Evolutionary conservation across 1,140 invertebrate genomes (phyloP), one percentile per base, ranked within the genome.

Genomic region (Pseudoatta argentina): DNA sequence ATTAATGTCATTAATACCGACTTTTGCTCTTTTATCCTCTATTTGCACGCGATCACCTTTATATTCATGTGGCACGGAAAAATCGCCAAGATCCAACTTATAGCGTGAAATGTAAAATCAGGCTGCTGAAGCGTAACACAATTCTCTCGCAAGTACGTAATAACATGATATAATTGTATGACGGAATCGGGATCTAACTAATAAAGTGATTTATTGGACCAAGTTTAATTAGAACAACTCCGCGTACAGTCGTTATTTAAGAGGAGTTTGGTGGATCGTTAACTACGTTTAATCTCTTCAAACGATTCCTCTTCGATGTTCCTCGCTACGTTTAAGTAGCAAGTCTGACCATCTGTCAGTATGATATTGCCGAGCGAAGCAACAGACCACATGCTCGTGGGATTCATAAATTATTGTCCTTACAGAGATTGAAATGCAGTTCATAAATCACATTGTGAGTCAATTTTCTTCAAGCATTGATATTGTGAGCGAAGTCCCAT

Each of bases 221-320:
- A 34, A 75, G 24, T 83, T 83, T 83, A 83, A 83, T 75, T 82
- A 61, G 57, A 82, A 24, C 18, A 24, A 34, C 24, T 73, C 4
- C 39, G 21, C 21, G 12, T 34, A 8, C 10, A 81, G 30, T 24
- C 63, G 61, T 86, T 86, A 69, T 67, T 86, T 24, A 39, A 81
- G 30, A 63, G 18, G 18, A 78, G 21, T 66, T 81, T 34, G 72
- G n/a, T 59, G 51, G 63, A 27, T 79, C 76, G 76, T 82, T 82
- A 82, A 66, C 63, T 81, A 34, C 39, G 76, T 16, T 86, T 86
- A 86, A 86, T 86, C 64, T 69, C 69, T 21, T 16, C 51, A 73
- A 87, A 85, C 30, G 81, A 81, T 71, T 86, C 55, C 77, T 87
- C 53, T 61, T 73, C 51, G 67, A 82, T 73, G 48, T 87, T 83